Evolutionary conservation across 1,140 invertebrate genomes (phyloP).

Genomic region (Drosophila persimilis): DNA sequence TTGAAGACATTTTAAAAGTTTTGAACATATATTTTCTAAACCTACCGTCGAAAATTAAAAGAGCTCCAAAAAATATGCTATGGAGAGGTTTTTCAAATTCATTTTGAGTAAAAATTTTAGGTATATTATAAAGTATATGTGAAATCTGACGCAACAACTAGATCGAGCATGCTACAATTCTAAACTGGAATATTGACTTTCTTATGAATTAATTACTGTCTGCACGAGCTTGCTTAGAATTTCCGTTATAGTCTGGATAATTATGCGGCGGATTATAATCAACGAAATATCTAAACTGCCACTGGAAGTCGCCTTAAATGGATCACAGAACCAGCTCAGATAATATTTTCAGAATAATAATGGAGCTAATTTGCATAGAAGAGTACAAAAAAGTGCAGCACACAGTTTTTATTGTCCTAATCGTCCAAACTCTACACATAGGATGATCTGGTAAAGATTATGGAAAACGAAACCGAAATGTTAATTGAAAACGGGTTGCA

Average conservation of each 20-base stretch:
- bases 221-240: neutral
- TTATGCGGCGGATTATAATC: neutral
- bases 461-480: conserved; percentile 34
- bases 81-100: neutral
- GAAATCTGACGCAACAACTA: too few relatives aligned
- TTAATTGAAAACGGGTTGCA: conserved; percentile 53
- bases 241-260: neutral
- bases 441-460: conserved; percentile 6
- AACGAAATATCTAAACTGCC: too few relatives aligned
- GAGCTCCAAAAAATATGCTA: conserved; percentile 12
- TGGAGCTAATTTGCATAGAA: conserved; percentile 43
- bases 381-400: conserved; percentile 26
- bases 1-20: neutral
- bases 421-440: conserved; percentile 11
- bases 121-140: too few relatives aligned
- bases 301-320: conserved; percentile 1
- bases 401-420: conserved; percentile 28
- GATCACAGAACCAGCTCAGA: neutral
- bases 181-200: too few relatives aligned
- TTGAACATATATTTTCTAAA: too few relatives aligned
- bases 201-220: neutral
- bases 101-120: neutral
- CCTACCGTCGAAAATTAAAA: too few relatives aligned
- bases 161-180: too few relatives aligned
- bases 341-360: conserved; percentile 42